These are phyloP conservation scores for Lymantria monacha DNA, from an alignment of 2,888 invertebrate genomes.

Conservation along the genomic window DNA sequence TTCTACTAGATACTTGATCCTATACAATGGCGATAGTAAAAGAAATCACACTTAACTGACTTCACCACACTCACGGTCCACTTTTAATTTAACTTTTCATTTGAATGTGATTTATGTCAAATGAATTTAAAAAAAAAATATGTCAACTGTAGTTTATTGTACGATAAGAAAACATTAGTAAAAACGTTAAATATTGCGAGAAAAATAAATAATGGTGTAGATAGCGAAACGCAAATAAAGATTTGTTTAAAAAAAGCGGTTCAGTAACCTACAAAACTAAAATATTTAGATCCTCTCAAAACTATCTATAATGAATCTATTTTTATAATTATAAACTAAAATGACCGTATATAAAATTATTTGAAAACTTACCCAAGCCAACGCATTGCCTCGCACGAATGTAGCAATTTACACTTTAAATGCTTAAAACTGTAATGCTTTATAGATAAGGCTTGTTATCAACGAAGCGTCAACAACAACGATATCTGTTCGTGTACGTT, in stretches of 20 bases:
- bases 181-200: no score
- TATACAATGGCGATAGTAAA: slow-evolving; percentile 43
- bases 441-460: slow-evolving; percentile 24
- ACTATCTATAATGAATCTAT: no score
- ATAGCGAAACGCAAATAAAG: no score
- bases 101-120: no score
- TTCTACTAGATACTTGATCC: no score
- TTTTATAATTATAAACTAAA: background rate
- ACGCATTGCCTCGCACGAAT: background rate
- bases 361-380: background rate
- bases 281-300: no score
- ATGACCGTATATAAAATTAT: background rate
- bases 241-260: no score
- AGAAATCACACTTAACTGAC: slow-evolving; percentile 12
- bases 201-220: no score
- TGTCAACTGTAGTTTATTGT: background rate
- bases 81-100: no score
- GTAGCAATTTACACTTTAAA: slow-evolving; percentile 16
- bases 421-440: slow-evolving; percentile 7
- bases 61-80: no score
- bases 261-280: no score
- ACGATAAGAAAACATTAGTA: background rate
- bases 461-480: slow-evolving; percentile 24
- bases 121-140: no score
- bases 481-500: slow-evolving; percentile 18